Evolutionary conservation across 2,888 invertebrate species (phyloP), one percentile per base, ranked within the genome.

Genomic region (Electrophaes corylata): DNA sequence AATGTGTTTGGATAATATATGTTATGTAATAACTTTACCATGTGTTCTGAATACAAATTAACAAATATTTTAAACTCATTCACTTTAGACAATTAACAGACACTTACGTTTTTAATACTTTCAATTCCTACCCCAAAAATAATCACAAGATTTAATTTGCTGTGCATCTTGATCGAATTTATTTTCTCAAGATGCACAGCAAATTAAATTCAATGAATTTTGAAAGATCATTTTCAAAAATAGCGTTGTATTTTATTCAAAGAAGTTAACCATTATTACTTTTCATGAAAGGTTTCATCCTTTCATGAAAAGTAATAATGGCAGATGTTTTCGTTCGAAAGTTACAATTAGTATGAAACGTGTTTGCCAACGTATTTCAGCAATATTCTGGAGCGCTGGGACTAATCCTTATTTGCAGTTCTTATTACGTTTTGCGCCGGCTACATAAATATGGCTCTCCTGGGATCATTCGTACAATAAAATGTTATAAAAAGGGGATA

Each of bases 401-500:
- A 65, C 65, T 64, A 71, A 72, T 72, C 70, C 69, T 71, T 77
- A 72, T 78, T 78, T 76, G 72, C 70, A 70, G 70, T 76, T 73
- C 71, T 67, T 73, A 75, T 78, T 72, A 74, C 68, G 67, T 67
- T 63, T 45, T 45, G 45, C 45, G 45, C 29, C 5, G 65, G 64
- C 65, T 60, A 67, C 70, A 73, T 74, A 77, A 77, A 78, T 75
- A 74, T 69, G 61, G 67, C 69, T 65, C 74, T 70, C 72, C 40
- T 39, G 77, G 71, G 78, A 59, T 62, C 66, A 63, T 70, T 72
- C 68, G 64, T 59, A 65, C 68, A 66, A 68, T 71, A 67, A 68
- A 73, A 74, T 72, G 67, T 63, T 73, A 65, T 52, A 66, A 62
- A 67, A 58, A 57, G 52, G 64, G 65, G 67, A 63, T 62, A 67